A percentile compares a stretch with the other conserved stretches of the same genome.
phyloP scores from a whole-genome alignment of 2,797 vertebrate genomes.

The Pipistrellus nathusii region DNA sequence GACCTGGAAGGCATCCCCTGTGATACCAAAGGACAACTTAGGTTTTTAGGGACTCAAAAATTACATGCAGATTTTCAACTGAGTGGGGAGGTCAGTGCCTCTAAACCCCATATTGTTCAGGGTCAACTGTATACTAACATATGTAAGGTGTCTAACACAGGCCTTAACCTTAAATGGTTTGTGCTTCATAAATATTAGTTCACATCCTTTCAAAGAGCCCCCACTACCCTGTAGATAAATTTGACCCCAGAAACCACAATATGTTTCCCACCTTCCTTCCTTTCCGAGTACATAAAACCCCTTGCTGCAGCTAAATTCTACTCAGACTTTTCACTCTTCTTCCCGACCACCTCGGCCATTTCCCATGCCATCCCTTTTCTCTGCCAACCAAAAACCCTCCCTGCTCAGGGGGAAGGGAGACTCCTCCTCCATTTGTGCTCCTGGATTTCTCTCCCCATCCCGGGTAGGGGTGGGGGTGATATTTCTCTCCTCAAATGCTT shows the following conservation, averaged over 20 bases:
- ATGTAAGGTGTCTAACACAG: background rate
- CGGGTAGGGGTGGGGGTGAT: no score
- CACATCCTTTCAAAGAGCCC: background rate
- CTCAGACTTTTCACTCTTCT: background rate
- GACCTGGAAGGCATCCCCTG: background rate
- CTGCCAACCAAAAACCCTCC: background rate
- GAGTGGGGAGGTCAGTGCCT: background rate
- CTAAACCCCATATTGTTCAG: background rate
- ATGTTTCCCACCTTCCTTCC: accelerated
- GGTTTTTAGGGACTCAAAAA: background rate
- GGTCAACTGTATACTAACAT: background rate
- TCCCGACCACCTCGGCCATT: background rate
- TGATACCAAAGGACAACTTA: background rate
- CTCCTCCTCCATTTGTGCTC: background rate
- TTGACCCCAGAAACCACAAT: background rate
- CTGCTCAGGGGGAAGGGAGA: background rate
- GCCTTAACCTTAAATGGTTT: background rate
- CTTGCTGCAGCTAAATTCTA: background rate
- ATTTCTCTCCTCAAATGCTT: background rate
- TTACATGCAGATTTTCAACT: background rate
- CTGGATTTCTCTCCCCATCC: background rate
- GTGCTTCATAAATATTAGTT: background rate
- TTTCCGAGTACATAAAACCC: background rate
- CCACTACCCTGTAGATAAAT: background rate
- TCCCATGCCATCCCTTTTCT: background rate